Base-by-base conservation (phyloP, 2,797 vertebrate genomes). In the Dermochelys coriacea region DNA sequence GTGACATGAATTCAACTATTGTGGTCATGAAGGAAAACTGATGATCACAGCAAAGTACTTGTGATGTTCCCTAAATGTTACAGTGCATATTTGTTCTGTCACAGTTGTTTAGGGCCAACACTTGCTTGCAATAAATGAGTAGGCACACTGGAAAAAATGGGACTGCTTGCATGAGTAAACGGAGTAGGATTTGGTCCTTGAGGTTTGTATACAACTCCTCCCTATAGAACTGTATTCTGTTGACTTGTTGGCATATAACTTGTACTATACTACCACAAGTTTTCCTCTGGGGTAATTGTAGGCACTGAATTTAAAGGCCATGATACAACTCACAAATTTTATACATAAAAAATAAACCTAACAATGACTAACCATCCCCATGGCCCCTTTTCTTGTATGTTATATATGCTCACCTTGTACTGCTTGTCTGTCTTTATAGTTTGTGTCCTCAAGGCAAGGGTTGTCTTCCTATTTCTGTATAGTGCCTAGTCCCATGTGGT, bases 1-100 rank as follows among this genome's bases (percentile, higher is more conserved):
- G 88, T 3, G 74, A 47, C 29, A 21, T 2, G 0, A 54, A 47
- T 77, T 41, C 1, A 21, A 29, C 75, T 50, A 50, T 23, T 50
- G 4, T 34, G 82, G 9, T 89, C 7, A 68, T 78, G 41, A 90
- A 77, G 27, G 68, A 34, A 78, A 83, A 61, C 16, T 1, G 78
- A 47, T 82, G 34, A 50, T 79, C 23, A 29, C 45, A 27, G 8
- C 8, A 45, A 75, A 47, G 6, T 45, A 14, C 11, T 64, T 37
- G n/a, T 75, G 6, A 10, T 41, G 25, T 31, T 61, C 15, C 80
- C 54, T 77, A 47, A 85, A 34, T 3, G 0, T 54, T 4, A 61
- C 1, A 2, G 59, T 91, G 5, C 0, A 0, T 27, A 11, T 74
- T 45, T 51, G 79, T 80, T 87, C n/a, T 77, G 0, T 2, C 84